Evolutionary conservation across 2,797 vertebrate species (phyloP).

Genomic region (Melanotaenia trifasciata): DNA sequence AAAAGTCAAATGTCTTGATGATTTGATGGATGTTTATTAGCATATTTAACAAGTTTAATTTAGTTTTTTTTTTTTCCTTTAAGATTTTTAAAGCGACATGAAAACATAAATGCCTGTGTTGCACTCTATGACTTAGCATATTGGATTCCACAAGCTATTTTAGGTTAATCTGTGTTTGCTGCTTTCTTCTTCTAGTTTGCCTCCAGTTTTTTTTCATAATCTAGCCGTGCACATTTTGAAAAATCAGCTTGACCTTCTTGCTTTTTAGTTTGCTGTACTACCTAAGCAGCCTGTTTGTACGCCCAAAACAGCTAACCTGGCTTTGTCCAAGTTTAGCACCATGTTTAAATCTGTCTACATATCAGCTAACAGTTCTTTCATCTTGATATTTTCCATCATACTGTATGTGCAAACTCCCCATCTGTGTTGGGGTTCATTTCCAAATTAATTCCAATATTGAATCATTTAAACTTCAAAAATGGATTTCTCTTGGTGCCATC

Average conservation of each 20-base stretch:
- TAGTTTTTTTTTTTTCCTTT: neutral
- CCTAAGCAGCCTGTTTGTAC: neutral
- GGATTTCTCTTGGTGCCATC: no score
- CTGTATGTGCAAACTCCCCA: neutral
- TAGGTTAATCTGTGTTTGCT: no score
- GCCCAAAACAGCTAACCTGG: neutral
- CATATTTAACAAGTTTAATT: neutral
- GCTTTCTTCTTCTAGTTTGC: neutral
- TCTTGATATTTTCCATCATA: neutral
- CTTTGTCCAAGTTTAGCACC: neutral
- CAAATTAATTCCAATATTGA: neutral
- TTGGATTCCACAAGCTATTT: no score
- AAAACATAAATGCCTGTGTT: neutral
- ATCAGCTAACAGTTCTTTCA: neutral
- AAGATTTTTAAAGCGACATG: neutral
- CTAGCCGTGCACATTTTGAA: neutral
- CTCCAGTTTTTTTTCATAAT: neutral
- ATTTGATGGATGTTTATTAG: conserved; percentile 23
- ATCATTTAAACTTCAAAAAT: no score
- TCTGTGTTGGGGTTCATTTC: neutral
- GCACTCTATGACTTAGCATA: neutral
- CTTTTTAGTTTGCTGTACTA: neutral
- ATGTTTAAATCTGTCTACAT: neutral
- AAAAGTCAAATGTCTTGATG: conserved; percentile 9
- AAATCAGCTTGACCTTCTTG: neutral